Conservation (phyloP, 2,797 vertebrate species). For the Eremophila alpestris region DNA sequence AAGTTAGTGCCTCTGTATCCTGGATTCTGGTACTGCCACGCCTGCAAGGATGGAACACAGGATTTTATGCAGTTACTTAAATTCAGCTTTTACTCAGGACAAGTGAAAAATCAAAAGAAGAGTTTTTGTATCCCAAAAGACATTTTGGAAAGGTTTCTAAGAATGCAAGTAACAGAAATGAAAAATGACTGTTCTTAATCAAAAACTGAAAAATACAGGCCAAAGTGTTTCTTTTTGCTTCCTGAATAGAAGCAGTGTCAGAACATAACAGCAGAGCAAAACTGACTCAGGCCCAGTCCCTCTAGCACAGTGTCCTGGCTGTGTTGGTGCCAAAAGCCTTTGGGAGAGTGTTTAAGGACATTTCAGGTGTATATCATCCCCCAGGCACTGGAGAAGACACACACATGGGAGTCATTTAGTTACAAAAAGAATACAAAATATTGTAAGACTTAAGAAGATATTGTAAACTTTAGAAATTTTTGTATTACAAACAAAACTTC, state of each 20-base stretch:
- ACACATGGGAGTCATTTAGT: neutral
- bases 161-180: neutral
- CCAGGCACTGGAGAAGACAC: neutral
- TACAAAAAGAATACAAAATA: neutral
- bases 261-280: neutral
- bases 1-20: neutral
- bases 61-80: neutral
- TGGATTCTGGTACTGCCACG: neutral
- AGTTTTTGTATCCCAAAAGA: neutral
- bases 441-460: neutral
- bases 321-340: neutral
- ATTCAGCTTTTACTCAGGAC: neutral
- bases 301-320: neutral
- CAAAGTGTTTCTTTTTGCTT: neutral
- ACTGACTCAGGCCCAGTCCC: neutral
- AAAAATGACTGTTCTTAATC: neutral
- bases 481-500: neutral
- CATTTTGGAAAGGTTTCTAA: neutral
- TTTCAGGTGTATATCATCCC: neutral
- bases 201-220: neutral
- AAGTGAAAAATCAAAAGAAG: neutral
- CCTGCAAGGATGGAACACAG: rapidly evolving
- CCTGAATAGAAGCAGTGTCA: neutral
- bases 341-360: neutral
- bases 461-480: neutral